Evolutionary conservation across 2,113 vertebrate genomes (phyloP).

Genomic region (Tachuris rubrigastra): DNA sequence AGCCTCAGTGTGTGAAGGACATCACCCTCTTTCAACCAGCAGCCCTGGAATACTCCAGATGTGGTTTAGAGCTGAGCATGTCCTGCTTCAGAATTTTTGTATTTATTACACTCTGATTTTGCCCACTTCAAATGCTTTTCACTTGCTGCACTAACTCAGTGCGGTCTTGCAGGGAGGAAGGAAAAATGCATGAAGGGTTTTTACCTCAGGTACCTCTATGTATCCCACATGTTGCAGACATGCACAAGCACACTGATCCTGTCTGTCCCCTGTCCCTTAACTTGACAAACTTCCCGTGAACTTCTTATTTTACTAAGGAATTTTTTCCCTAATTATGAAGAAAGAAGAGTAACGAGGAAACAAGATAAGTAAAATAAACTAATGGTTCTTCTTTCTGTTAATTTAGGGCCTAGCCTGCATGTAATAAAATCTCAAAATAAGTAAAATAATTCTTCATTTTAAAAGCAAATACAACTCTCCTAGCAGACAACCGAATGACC

Average conservation of each 20-base stretch:
- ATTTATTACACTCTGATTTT: not conserved
- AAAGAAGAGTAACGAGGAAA: not conserved
- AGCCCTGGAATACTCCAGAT: not conserved
- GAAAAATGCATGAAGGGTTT: not conserved
- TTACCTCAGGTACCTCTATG: not conserved
- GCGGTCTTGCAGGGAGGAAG: not conserved
- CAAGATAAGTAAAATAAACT: not conserved
- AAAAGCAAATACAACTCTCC: not conserved
- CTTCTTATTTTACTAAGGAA: not conserved
- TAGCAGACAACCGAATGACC: not conserved
- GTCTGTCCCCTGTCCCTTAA: not conserved
- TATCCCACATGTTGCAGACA: rapidly evolving
- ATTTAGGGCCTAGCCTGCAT: not conserved
- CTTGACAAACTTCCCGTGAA: not conserved
- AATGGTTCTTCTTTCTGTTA: not conserved
- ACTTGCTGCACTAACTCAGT: not conserved
- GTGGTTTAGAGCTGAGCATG: not conserved
- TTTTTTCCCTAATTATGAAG: not conserved
- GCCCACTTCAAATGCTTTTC: not conserved
- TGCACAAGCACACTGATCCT: not conserved
- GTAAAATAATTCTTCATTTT: not conserved
- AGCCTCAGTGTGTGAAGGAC: not conserved
- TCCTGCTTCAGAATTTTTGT: not conserved
- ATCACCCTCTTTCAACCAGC: not conserved
- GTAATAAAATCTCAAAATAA: not conserved